Evolutionary conservation across 2,797 vertebrate species (phyloP).

Genomic region (Cephalopachus bancanus): DNA sequence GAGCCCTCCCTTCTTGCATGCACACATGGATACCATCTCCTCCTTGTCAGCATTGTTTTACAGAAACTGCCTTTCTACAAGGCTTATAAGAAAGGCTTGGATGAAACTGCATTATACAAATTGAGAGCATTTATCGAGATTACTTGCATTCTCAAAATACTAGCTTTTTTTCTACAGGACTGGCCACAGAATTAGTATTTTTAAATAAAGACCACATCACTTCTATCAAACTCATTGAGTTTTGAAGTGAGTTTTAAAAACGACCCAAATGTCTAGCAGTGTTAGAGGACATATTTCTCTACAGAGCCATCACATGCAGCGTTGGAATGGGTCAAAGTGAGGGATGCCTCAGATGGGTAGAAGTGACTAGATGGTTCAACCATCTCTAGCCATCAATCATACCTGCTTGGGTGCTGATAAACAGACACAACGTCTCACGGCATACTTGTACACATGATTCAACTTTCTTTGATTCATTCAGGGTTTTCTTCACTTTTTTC

Average conservation of each 20-base stretch:
- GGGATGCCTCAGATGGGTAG: background rate
- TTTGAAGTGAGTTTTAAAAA: conserved; percentile 55
- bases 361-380: background rate
- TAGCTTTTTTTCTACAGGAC: background rate
- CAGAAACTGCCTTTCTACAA: background rate
- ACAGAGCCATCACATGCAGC: background rate
- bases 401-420: background rate
- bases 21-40: background rate
- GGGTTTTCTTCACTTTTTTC: conserved; percentile 6
- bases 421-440: background rate
- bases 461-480: background rate
- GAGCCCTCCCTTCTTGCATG: accelerated
- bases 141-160: conserved; percentile 76
- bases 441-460: background rate
- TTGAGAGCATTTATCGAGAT: conserved; percentile 32
- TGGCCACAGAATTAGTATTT: conserved; percentile 54
- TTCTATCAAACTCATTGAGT: conserved; percentile 41
- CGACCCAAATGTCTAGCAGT: conserved; percentile 11
- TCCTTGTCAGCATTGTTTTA: background rate
- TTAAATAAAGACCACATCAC: conserved; percentile 58
- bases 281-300: conserved; percentile 9
- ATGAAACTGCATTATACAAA: conserved; percentile 1
- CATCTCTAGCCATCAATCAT: background rate
- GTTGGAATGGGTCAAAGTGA: background rate
- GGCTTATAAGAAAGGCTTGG: background rate